A percentile compares a stretch with the other conserved stretches of the same genome.
phyloP scores from a whole-genome alignment of 2,113 vertebrate genomes.

The Chamaetylas fuelleborni region DNA sequence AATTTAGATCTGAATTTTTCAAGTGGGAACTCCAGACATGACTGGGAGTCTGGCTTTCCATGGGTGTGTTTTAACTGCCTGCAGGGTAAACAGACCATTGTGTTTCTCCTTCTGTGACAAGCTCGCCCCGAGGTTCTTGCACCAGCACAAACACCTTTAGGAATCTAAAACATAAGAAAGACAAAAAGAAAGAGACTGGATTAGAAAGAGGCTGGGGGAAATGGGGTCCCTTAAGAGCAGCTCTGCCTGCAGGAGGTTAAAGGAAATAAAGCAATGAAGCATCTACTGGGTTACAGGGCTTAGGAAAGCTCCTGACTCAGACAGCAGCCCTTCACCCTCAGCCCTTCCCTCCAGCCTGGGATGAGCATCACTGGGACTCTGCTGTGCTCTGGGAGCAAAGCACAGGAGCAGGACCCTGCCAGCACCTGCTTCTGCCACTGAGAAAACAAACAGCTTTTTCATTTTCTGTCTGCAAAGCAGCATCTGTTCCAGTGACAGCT shows the following conservation, averaged over 20 bases:
- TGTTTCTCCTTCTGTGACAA: conserved; percentile 79
- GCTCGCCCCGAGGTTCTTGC: conserved; percentile 84
- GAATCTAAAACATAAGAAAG: conserved; percentile 89
- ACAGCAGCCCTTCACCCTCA: not conserved
- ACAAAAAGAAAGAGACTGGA: conserved; percentile 44
- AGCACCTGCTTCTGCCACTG: not conserved
- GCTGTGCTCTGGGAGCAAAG: not conserved
- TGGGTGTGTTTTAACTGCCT: conserved; percentile 51
- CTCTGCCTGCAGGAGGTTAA: not conserved
- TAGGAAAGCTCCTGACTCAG: not conserved
- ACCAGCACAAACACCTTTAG: conserved; percentile 84
- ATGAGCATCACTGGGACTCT: not conserved
- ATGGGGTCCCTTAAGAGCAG: not conserved
- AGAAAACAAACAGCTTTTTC: not conserved
- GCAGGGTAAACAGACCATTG: conserved; percentile 63
- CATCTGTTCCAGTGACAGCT: not conserved
- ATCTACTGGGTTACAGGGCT: not conserved
- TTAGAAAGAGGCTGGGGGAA: conserved; percentile 19
- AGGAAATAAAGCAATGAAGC: not conserved
- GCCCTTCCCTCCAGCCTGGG: not conserved
- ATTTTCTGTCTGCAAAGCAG: not conserved
- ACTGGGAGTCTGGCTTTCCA: conserved; percentile 34
- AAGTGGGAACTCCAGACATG: conserved; percentile 53
- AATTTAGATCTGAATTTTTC: conserved; percentile 37
- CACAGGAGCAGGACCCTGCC: not conserved